Percentiles rank a stretch among this genome's conserved stretches.
These are phyloP conservation scores for Argyresthia albistria DNA, from an alignment of 2,888 invertebrate genomes.

Conservation along the genomic window DNA sequence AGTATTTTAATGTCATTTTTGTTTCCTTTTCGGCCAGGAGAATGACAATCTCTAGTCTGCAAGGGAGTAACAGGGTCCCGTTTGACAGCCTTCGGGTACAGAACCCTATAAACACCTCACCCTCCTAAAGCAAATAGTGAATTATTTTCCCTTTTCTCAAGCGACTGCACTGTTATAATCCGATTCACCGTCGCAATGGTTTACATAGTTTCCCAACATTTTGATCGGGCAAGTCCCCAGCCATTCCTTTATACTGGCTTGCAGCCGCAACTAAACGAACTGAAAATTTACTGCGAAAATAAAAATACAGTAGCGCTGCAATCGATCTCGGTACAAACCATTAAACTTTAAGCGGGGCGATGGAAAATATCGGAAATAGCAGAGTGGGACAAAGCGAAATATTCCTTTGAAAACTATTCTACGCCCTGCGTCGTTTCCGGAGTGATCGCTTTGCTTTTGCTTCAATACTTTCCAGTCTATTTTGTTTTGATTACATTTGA, in stretches of 20 bases:
- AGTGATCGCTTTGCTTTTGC: background rate
- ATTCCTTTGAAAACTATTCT: slow-evolving; percentile 46
- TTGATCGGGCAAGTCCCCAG: slow-evolving; percentile 14
- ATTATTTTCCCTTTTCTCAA: too few species aligned
- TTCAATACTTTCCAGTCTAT: background rate
- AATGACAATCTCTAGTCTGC: too few species aligned
- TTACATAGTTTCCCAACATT: slow-evolving; percentile 18
- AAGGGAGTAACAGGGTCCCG: too few species aligned
- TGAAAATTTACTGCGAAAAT: slow-evolving; percentile 46
- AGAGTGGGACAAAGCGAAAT: slow-evolving; percentile 43
- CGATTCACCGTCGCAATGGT: background rate
- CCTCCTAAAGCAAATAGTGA: too few species aligned
- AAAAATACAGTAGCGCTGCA: slow-evolving; percentile 52
- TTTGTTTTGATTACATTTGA: background rate
- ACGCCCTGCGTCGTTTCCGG: slow-evolving; percentile 13
- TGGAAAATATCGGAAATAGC: slow-evolving; percentile 46
- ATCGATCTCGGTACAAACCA: slow-evolving; percentile 48
- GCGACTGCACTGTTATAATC: background rate
- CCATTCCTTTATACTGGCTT: slow-evolving; percentile 7
- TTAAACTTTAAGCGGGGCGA: slow-evolving; percentile 49
- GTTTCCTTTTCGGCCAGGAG: too few species aligned
- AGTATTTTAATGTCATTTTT: too few species aligned
- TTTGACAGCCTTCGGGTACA: too few species aligned
- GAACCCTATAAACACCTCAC: too few species aligned
- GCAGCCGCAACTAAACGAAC: slow-evolving; percentile 27